These are phyloP conservation scores for Aphodius granarius DNA, from an alignment of 2,888 invertebrate species.

Conservation along the genomic window DNA sequence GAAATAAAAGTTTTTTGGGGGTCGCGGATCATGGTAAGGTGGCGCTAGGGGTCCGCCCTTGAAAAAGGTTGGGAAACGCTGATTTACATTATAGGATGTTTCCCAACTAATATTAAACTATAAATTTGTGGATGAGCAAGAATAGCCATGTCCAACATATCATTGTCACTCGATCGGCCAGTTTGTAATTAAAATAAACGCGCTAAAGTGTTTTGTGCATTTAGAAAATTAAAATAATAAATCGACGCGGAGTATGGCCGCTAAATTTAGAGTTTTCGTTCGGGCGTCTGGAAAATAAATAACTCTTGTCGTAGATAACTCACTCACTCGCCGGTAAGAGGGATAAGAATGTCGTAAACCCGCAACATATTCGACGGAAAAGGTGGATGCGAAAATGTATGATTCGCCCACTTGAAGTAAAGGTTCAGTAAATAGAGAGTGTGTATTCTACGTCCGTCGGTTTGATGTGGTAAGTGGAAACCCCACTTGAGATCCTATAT, in stretches of 20 bases:
- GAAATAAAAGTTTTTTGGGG: too few species aligned
- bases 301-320: neutral
- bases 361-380: neutral
- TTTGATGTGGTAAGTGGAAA: neutral
- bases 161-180: neutral
- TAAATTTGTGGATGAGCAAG: neutral
- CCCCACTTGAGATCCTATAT: neutral
- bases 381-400: neutral
- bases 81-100: too few species aligned
- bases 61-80: too few species aligned
- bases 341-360: neutral
- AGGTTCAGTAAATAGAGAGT: neutral
- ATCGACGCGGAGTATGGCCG: neutral
- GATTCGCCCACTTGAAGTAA: neutral
- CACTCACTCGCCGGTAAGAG: neutral
- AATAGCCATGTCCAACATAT: neutral
- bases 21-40: too few species aligned
- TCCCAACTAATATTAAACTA: too few species aligned
- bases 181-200: neutral
- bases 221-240: neutral
- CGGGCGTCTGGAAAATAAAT: neutral
- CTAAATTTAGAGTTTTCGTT: neutral
- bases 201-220: neutral
- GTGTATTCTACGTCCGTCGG: neutral
- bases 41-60: too few species aligned